These are phyloP conservation scores for Drosophila leonis DNA, from an alignment of 2,888 invertebrate genomes.

Conservation along the genomic window DNA sequence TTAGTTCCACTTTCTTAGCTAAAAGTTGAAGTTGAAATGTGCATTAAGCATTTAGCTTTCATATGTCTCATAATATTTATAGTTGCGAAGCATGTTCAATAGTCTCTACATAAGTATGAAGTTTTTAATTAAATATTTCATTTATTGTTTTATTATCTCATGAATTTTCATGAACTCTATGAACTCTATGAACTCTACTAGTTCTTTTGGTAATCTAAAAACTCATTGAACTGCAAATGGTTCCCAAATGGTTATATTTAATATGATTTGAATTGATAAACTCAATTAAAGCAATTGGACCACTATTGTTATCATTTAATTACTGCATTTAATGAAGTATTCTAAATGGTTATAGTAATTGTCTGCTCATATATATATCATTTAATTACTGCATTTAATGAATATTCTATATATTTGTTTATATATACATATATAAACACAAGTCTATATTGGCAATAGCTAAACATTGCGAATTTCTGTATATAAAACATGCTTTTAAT, in stretches of 20 bases:
- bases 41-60: no score
- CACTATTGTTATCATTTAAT: slow-evolving; percentile 5
- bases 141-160: no score
- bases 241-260: slow-evolving; percentile 1
- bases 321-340: slow-evolving; percentile 4
- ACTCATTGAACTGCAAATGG: slow-evolving; percentile 5
- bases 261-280: slow-evolving; percentile 7
- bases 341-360: neutral
- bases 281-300: slow-evolving; percentile 5
- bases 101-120: no score
- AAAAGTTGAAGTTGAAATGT: no score
- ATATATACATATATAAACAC: no score
- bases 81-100: no score
- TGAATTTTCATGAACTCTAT: neutral
- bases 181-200: neutral
- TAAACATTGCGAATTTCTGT: neutral
- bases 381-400: slow-evolving; percentile 8
- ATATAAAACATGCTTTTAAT: neutral
- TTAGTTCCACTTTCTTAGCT: no score
- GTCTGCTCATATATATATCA: neutral
- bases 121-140: neutral
- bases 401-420: neutral
- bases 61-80: no score
- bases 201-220: neutral
- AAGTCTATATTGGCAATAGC: neutral